A percentile compares a stretch with the other conserved stretches of the same genome.
These are phyloP conservation scores for Hirtodrosophila histrioides DNA, from an alignment of 2,888 invertebrate genomes.

Conservation along the genomic window DNA sequence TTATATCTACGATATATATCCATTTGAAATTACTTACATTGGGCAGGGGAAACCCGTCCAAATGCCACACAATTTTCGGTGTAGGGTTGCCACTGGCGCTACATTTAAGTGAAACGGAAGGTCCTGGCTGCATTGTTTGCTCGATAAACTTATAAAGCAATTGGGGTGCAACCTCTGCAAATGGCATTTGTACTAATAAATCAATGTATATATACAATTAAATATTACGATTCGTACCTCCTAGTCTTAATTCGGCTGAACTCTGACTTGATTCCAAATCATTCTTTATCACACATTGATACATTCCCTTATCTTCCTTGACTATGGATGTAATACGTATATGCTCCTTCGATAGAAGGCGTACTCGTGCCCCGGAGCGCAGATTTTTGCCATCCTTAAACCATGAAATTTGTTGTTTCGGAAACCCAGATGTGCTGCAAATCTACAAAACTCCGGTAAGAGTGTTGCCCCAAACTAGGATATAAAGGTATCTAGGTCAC, in stretches of 20 bases:
- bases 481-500: conserved; percentile 21
- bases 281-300: conserved; percentile 94
- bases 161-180: conserved; percentile 89
- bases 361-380: conserved; percentile 86
- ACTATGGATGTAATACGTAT: conserved; percentile 88
- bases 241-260: conserved; percentile 90
- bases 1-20: no score
- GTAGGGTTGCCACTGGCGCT: conserved; percentile 91
- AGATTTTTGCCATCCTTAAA: conserved; percentile 89
- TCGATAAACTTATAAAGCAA: conserved; percentile 91
- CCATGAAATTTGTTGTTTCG: conserved; percentile 90
- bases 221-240: conserved; percentile 86
- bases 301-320: conserved; percentile 94
- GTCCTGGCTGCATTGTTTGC: conserved; percentile 91
- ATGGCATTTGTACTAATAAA: neutral
- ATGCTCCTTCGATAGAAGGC: conserved; percentile 85
- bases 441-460: conserved; percentile 83
- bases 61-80: conserved; percentile 90
- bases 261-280: conserved; percentile 93
- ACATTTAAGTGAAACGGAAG: conserved; percentile 91
- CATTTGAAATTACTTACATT: conserved; percentile 79
- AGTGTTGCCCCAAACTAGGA: neutral
- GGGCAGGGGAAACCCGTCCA: conserved; percentile 90
- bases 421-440: conserved; percentile 93
- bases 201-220: neutral